Percentiles rank a stretch among this genome's conserved stretches.
Evolutionary conservation across 1,140 invertebrate species (phyloP).

Genomic region (Idris sp.): DNA sequence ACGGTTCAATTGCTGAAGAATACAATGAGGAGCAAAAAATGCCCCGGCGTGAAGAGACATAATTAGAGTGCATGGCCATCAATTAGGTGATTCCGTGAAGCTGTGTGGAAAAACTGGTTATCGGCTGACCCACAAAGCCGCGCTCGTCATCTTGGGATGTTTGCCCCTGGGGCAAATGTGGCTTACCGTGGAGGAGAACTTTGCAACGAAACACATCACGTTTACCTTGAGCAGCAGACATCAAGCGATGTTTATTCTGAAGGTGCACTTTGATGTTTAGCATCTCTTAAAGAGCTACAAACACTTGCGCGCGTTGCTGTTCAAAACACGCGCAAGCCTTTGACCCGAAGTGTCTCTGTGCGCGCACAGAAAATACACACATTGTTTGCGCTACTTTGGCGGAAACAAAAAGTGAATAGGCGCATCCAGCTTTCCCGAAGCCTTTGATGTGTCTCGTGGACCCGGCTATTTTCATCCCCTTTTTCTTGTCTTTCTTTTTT

Average conservation of each 20-base stretch:
- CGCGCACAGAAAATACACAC: slow-evolving; percentile 15
- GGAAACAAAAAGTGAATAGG: slow-evolving; percentile 19
- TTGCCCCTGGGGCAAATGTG: slow-evolving; percentile 50
- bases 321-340: slow-evolving; percentile 27
- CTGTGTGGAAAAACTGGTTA: slow-evolving; percentile 28
- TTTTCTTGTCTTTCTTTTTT: background rate
- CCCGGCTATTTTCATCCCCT: slow-evolving; percentile 9
- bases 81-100: slow-evolving; percentile 61
- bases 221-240: too few relatives aligned
- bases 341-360: slow-evolving; percentile 17
- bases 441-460: slow-evolving; percentile 24
- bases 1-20: background rate
- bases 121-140: slow-evolving; percentile 56
- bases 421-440: slow-evolving; percentile 11
- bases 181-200: slow-evolving; percentile 8
- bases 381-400: slow-evolving; percentile 17
- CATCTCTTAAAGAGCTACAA: too few relatives aligned
- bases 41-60: slow-evolving; percentile 31
- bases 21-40: slow-evolving; percentile 3
- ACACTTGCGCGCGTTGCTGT: slow-evolving; percentile 22
- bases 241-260: too few relatives aligned
- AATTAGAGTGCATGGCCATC: slow-evolving; percentile 65
- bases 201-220: too few relatives aligned
- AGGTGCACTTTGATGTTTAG: too few relatives aligned
- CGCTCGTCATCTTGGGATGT: slow-evolving; percentile 52